These are phyloP conservation scores for Drosophila ambigua DNA, from an alignment of 1,140 invertebrate genomes.

Conservation along the genomic window DNA sequence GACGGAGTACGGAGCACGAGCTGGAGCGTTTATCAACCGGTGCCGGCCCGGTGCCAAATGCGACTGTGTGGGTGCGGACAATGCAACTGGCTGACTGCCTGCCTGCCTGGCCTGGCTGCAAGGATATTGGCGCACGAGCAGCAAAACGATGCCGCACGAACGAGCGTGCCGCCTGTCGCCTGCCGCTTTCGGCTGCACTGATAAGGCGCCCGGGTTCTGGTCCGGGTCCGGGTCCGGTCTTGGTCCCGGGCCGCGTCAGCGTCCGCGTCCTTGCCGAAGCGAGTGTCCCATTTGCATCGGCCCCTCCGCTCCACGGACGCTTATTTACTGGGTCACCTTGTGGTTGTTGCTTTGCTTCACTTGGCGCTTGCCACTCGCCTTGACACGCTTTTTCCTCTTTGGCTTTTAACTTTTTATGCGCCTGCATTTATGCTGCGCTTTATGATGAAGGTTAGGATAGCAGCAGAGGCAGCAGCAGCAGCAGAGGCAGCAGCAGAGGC, in stretches of 20 bases:
- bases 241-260: conserved; percentile 3
- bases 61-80: conserved; percentile 81
- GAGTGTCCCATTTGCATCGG: conserved; percentile 15
- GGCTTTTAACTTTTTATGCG: conserved; percentile 51
- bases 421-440: conserved; percentile 75
- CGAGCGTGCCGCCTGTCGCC: conserved; percentile 28
- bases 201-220: conserved; percentile 50
- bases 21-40: conserved; percentile 66
- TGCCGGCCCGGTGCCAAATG: conserved; percentile 78
- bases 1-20: conserved; percentile 17
- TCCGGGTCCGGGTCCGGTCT: conserved; percentile 13
- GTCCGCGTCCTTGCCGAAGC: conserved; percentile 44
- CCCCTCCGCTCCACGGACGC: background rate
- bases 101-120: conserved; percentile 26
- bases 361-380: conserved; percentile 51
- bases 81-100: conserved; percentile 70
- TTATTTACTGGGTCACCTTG: conserved; percentile 79
- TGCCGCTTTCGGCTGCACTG: conserved; percentile 64
- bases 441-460: conserved; percentile 74
- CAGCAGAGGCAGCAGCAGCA: conserved; percentile 12
- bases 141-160: conserved; percentile 50
- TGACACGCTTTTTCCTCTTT: conserved; percentile 63
- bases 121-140: conserved; percentile 48
- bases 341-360: conserved; percentile 18
- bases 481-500: conserved; percentile 3